A percentile compares a stretch with the other conserved stretches of the same genome.
These are phyloP conservation scores for Nannoperca australis DNA, from an alignment of 2,797 vertebrate genomes.

Conservation along the genomic window DNA sequence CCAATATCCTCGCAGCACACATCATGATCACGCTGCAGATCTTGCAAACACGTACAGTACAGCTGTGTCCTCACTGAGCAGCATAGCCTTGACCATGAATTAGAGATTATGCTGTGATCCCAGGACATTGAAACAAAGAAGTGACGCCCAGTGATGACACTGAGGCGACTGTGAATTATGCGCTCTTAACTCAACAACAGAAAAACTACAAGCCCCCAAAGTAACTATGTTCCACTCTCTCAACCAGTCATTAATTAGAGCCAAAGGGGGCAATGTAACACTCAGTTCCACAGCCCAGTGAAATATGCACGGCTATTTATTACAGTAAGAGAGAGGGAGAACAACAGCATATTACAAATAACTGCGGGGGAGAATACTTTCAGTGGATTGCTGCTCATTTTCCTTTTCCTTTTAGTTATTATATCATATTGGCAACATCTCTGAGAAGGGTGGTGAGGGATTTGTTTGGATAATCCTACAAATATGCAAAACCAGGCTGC, in stretches of 20 bases:
- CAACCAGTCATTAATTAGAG: conserved; percentile 76
- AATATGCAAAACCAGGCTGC: conserved; percentile 69
- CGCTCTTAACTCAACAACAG: conserved; percentile 44
- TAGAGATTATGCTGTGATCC: conserved; percentile 52
- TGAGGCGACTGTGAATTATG: conserved; percentile 49
- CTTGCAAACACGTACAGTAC: conserved; percentile 29
- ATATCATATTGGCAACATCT: conserved; percentile 62
- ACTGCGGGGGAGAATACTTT: conserved; percentile 54
- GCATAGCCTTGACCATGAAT: conserved; percentile 33
- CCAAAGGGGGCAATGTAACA: conserved; percentile 66
- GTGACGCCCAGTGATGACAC: conserved; percentile 3
- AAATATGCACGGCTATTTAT: conserved; percentile 77
- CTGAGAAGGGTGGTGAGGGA: conserved; percentile 47
- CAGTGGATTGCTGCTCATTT: conserved; percentile 61
- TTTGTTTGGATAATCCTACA: conserved; percentile 72
- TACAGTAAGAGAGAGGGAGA: conserved; percentile 55
- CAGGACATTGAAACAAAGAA: conserved; percentile 20
- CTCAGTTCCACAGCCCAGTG: conserved; percentile 46
- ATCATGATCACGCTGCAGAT: conserved; percentile 53
- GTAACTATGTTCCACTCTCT: conserved; percentile 47
- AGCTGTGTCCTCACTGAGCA: conserved; percentile 51
- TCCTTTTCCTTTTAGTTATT: conserved; percentile 61
- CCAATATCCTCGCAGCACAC: conserved; percentile 34
- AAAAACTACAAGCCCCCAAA: conserved; percentile 44
- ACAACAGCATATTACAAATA: conserved; percentile 64